Evolutionary conservation across 2,797 vertebrate species (phyloP), one percentile per base, ranked within the genome.

Genomic region (Malacoraja senta): DNA sequence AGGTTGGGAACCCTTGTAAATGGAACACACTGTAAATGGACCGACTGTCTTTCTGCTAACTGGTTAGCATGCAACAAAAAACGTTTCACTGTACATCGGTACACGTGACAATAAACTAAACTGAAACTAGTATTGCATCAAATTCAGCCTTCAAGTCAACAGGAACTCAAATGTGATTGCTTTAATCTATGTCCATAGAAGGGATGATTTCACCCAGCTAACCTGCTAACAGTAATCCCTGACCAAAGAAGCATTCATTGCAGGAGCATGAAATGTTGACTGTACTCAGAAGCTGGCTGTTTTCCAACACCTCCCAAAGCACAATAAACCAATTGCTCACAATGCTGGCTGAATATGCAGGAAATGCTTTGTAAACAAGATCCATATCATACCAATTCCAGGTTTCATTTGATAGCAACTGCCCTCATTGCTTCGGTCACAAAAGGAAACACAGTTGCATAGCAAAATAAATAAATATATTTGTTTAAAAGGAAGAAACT

Each of bases 331-430:
- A 58, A 63, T 68, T 32, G 86, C 44, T 53, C 35, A 83, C 9
- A 83, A 8, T 29, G 12, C 38, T 19, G 19, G 32, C 17, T 35
- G 65, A 71, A 71, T 38, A 71, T 38, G 1, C 13, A 72, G 65
- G 65, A 91, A 72, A 91, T 24, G 32, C 65, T 91, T 91, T 91
- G 88, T 90, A 71, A 91, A 91, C 88, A 91, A 88, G 88, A 68
- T 91, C 65, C 32, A 72, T 24, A 71, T 91, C 63, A 71, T 9
- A 38, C 88, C 71, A 21, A 68, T 71, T 38, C 44, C 29, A 71
- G 88, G 65, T 38, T 71, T 91, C 32, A 91, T 68, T 91, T 71
- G 35, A 91, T 24, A 71, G 19, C n/a, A 68, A 71, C 65, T 29
- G 68, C 65, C 26, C 32, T 91, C 88, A 91, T 71, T 68, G 63